A percentile compares a stretch with the other conserved stretches of the same genome.
phyloP scores from a whole-genome alignment of 2,797 vertebrate genomes.

The Clarias fuscus region DNA sequence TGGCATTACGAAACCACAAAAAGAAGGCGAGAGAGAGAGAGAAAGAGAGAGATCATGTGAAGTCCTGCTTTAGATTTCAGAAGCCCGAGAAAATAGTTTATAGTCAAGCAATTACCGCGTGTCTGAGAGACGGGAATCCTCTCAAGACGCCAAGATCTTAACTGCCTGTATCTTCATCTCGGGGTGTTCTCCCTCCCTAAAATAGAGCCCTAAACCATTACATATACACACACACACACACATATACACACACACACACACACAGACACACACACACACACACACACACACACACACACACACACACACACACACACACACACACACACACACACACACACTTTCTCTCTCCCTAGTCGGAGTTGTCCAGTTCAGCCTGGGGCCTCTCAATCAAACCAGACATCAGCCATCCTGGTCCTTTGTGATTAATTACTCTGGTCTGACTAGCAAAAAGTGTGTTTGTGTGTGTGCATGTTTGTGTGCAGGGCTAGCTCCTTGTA shows the following conservation, averaged over 20 bases:
- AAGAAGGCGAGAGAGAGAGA: constrained; percentile 1
- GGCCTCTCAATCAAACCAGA: constrained; percentile 55
- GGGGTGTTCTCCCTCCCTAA: constrained; percentile 26
- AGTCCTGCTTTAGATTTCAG: constrained; percentile 6
- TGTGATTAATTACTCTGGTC: constrained; percentile 61
- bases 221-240: not conserved
- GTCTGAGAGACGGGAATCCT: constrained; percentile 39
- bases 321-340: constrained; percentile 30
- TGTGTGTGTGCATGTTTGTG: constrained; percentile 27
- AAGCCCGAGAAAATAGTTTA: constrained; percentile 31
- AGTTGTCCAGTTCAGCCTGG: constrained; percentile 48
- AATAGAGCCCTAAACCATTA: constrained; percentile 45
- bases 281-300: not conserved
- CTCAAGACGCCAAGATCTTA: constrained; percentile 20
- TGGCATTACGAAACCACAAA: constrained; percentile 21
- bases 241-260: constrained; percentile 21
- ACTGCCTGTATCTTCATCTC: constrained; percentile 37
- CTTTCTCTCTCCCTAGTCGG: not conserved
- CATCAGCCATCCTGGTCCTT: constrained; percentile 53
- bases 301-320: constrained; percentile 21
- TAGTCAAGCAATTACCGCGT: constrained; percentile 33
- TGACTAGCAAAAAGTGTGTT: constrained; percentile 48
- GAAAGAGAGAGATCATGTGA: constrained; percentile 14
- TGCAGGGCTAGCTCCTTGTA: not conserved
- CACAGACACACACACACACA: constrained; percentile 26